phyloP scores from a whole-genome alignment of 2,888 invertebrate species.

The Lasioglossum malachurum region DNA sequence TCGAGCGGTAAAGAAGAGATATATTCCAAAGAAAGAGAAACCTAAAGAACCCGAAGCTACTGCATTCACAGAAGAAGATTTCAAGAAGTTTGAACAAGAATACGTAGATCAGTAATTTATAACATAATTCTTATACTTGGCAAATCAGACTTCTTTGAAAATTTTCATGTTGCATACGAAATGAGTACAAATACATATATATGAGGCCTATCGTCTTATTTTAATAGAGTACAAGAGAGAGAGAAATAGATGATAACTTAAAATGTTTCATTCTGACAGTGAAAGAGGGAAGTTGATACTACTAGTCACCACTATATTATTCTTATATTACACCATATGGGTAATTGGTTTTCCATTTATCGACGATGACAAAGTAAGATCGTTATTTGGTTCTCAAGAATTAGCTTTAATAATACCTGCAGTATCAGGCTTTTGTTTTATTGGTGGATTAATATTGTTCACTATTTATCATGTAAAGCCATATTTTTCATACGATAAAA shows the following conservation, averaged over 20 bases:
- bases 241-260: neutral
- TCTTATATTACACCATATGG: constrained; percentile 88
- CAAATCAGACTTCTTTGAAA: constrained; percentile 1
- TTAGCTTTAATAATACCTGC: constrained; percentile 87
- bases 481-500: constrained; percentile 51
- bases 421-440: constrained; percentile 87
- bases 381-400: constrained; percentile 77
- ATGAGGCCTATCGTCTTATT: neutral
- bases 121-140: neutral
- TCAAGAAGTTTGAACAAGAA: constrained; percentile 89
- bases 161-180: neutral
- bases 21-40: constrained; percentile 84
- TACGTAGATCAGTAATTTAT: constrained; percentile 79
- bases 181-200: neutral
- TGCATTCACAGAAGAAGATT: constrained; percentile 90
- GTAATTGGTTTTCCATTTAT: constrained; percentile 90
- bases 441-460: constrained; percentile 89
- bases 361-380: constrained; percentile 87
- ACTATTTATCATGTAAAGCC: constrained; percentile 87
- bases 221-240: neutral
- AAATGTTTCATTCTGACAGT: constrained; percentile 85
- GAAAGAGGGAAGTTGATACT: constrained; percentile 87
- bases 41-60: constrained; percentile 86
- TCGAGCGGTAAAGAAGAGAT: constrained; percentile 86
- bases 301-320: constrained; percentile 85